A percentile compares a stretch with the other conserved stretches of the same genome.
These are phyloP conservation scores for Athetis lepigone DNA, from an alignment of 2,888 invertebrate species.

Conservation along the genomic window DNA sequence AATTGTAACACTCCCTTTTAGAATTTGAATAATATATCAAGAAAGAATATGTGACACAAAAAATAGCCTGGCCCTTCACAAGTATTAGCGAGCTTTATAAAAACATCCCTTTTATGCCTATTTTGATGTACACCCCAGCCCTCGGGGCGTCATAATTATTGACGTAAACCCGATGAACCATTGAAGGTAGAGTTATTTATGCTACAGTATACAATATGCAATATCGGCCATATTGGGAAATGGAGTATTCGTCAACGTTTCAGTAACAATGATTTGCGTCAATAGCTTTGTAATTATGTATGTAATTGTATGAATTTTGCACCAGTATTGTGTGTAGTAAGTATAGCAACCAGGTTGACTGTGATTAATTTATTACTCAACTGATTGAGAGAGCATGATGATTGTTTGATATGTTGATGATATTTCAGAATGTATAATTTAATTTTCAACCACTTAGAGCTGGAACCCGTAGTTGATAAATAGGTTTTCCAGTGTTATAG, in stretches of 20 bases:
- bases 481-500: no score
- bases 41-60: slow-evolving; percentile 35
- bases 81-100: slow-evolving; percentile 33
- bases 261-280: slow-evolving; percentile 25
- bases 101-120: slow-evolving; percentile 45
- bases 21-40: slow-evolving; percentile 29
- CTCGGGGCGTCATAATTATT: slow-evolving; percentile 49
- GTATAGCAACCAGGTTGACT: background rate
- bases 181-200: slow-evolving; percentile 50
- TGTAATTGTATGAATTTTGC: slow-evolving; percentile 32
- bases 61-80: slow-evolving; percentile 23
- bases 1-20: slow-evolving; percentile 11
- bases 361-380: slow-evolving; percentile 18
- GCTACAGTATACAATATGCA: slow-evolving; percentile 50
- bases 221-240: slow-evolving; percentile 37
- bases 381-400: slow-evolving; percentile 2
- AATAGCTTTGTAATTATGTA: slow-evolving; percentile 1
- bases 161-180: slow-evolving; percentile 67
- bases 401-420: background rate
- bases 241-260: slow-evolving; percentile 40
- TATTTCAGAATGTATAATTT: no score
- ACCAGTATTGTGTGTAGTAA: background rate
- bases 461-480: no score
- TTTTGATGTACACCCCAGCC: slow-evolving; percentile 52
- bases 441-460: no score